A percentile compares a stretch with the other conserved stretches of the same genome.
phyloP scores from a whole-genome alignment of 2,113 vertebrate species.

The Sminthopsis crassicaudata region DNA sequence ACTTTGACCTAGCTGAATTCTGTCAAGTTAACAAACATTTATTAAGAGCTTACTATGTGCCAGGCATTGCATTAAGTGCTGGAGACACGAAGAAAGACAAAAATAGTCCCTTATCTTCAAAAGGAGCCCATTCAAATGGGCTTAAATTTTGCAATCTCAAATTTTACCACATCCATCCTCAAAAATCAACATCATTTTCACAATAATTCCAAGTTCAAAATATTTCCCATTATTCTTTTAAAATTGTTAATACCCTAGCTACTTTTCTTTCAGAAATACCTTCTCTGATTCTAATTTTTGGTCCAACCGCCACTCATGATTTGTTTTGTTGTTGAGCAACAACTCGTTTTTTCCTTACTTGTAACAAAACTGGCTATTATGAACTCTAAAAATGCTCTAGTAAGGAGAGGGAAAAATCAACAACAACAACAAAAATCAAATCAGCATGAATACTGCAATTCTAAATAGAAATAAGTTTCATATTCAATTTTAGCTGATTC shows the following conservation, averaged over 20 bases:
- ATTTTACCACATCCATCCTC: neutral
- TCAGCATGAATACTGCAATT: neutral
- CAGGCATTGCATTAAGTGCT: neutral
- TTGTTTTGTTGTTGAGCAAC: neutral
- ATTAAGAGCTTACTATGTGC: neutral
- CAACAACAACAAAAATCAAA: neutral
- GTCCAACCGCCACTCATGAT: neutral
- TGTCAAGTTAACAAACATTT: neutral
- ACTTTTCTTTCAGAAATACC: neutral
- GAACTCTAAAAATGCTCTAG: neutral
- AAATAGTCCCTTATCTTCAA: neutral
- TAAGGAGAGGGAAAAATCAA: neutral
- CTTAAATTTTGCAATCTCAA: neutral
- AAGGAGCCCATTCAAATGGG: neutral
- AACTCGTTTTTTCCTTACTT: neutral
- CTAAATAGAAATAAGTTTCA: constrained; percentile 5
- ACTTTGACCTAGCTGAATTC: neutral
- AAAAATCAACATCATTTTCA: neutral
- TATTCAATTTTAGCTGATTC: neutral
- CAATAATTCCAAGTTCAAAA: neutral
- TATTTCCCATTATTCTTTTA: neutral
- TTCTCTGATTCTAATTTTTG: neutral
- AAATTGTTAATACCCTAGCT: neutral
- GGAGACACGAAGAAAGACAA: neutral
- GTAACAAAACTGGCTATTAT: neutral